phyloP scores from a whole-genome alignment of 2,113 vertebrate species.

The Hippolais icterina region DNA sequence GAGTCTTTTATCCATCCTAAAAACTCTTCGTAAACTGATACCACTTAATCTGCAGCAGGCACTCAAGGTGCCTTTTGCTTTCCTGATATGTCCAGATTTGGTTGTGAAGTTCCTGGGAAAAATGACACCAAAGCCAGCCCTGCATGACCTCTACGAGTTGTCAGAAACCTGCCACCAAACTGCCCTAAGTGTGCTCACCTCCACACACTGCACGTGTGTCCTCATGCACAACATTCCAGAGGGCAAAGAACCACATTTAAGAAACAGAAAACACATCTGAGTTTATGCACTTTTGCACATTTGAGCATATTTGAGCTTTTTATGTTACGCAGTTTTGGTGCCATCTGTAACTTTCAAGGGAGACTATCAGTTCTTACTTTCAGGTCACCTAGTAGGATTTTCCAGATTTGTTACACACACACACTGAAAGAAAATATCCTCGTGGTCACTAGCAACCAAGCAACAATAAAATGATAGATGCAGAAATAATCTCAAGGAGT shows the following conservation, averaged over 20 bases:
- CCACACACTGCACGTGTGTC: fast-evolving
- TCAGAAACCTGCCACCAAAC: not conserved
- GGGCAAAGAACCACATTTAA: not conserved
- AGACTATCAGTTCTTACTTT: not conserved
- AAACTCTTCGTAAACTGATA: not conserved
- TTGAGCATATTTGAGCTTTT: not conserved
- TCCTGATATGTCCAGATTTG: not conserved
- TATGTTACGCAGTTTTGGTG: not conserved
- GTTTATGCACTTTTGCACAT: not conserved
- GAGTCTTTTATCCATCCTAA: not conserved
- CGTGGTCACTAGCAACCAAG: not conserved
- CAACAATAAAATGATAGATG: not conserved
- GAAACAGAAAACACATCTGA: not conserved
- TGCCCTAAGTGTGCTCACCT: not conserved
- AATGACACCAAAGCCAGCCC: not conserved
- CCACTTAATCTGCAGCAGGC: not conserved
- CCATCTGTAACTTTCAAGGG: not conserved
- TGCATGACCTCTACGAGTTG: not conserved
- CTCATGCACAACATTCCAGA: not conserved
- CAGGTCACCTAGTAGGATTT: not conserved
- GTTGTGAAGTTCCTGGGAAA: not conserved
- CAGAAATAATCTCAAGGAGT: not conserved
- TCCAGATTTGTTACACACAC: not conserved
- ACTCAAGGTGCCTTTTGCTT: not conserved
- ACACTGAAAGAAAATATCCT: not conserved